A percentile compares a stretch with the other conserved stretches of the same genome.
Evolutionary conservation across 2,888 invertebrate genomes (phyloP).

Genomic region (Mesoligia furuncula): DNA sequence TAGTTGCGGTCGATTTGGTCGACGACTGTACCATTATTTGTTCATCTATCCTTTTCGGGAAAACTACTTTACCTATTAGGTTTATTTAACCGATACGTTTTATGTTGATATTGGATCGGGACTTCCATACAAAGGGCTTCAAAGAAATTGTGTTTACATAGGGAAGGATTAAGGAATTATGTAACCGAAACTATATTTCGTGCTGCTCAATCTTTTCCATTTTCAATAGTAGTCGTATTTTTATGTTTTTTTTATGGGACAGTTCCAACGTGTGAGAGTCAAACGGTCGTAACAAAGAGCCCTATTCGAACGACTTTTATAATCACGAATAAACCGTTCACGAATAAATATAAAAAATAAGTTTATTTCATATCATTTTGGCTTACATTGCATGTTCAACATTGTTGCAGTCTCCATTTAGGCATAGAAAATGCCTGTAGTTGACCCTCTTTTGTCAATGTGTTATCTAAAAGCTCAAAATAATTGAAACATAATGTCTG

Average conservation of each 20-base stretch:
- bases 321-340: no score
- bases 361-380: no score
- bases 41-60: slow-evolving; percentile 17
- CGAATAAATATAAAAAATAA: no score
- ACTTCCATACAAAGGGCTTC: slow-evolving; percentile 6
- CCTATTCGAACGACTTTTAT: background rate
- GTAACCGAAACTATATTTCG: background rate
- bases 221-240: background rate
- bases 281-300: background rate
- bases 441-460: no score
- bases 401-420: no score
- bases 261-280: background rate
- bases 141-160: background rate
- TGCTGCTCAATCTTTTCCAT: background rate
- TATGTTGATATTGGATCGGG: slow-evolving; percentile 17
- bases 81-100: slow-evolving; percentile 22
- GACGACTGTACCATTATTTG: slow-evolving; percentile 20
- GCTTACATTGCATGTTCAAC: no score
- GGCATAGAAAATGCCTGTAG: no score
- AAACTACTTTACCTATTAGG: slow-evolving; percentile 13
- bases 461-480: no score
- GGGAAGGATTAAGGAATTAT: background rate
- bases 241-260: background rate
- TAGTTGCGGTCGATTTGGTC: slow-evolving; percentile 26
- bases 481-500: background rate